A percentile compares a stretch with the other conserved stretches of the same genome.
Conservation (phyloP, 2,797 vertebrate species). For the Halcyon chelicuti region DNA sequence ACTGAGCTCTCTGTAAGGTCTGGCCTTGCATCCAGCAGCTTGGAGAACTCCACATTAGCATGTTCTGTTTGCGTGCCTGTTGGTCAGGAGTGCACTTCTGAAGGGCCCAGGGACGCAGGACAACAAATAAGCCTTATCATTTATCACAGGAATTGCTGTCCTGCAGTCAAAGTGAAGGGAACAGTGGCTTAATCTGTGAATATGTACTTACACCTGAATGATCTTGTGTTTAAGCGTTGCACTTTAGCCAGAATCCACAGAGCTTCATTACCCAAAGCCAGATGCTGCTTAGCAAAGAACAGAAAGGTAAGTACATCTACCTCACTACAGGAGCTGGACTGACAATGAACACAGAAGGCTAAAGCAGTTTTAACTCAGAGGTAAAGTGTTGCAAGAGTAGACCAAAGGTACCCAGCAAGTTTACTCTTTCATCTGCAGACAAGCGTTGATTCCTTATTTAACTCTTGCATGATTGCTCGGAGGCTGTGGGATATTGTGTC, state of each 20-base stretch:
- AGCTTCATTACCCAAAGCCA: not conserved
- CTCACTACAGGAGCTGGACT: not conserved
- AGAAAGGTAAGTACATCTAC: not conserved
- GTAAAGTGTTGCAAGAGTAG: not conserved
- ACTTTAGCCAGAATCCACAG: not conserved
- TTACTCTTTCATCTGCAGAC: not conserved
- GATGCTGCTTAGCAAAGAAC: not conserved
- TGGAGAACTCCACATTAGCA: not conserved
- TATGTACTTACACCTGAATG: not conserved
- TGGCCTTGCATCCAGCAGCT: not conserved
- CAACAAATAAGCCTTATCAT: not conserved
- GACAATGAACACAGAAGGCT: not conserved
- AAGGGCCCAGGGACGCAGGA: not conserved
- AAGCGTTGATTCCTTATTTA: not conserved
- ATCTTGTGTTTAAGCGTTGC: not conserved
- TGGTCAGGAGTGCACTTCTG: not conserved
- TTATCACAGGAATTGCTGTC: not conserved
- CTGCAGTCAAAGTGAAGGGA: not conserved
- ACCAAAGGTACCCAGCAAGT: not conserved
- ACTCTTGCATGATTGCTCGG: not conserved
- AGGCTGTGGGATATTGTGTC: not conserved
- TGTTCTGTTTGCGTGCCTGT: not conserved
- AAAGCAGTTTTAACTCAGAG: not conserved
- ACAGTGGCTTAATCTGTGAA: not conserved
- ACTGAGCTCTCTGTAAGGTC: not conserved